Percentiles rank a stretch among this genome's conserved stretches.
phyloP scores from a whole-genome alignment of 2,888 invertebrate genomes.

The Apotomis betuletana region DNA sequence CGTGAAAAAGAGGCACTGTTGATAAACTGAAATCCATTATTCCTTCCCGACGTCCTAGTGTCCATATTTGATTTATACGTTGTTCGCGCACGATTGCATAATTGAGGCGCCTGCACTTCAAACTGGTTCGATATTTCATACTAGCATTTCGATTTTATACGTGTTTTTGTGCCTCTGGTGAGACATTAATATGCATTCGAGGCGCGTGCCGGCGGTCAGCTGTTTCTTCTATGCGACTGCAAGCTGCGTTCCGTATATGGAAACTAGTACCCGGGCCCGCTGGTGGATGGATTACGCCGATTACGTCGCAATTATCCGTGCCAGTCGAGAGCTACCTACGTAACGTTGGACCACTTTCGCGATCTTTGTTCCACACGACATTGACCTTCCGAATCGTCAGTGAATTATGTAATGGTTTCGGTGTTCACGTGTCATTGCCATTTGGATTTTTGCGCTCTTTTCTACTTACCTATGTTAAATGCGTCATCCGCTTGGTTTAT shows the following conservation, averaged over 20 bases:
- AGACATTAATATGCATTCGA: conserved; percentile 78
- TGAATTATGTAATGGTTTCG: conserved; percentile 66
- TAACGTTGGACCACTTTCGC: conserved; percentile 78
- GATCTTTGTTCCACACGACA: conserved; percentile 78
- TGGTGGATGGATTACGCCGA: conserved; percentile 79
- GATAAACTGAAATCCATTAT: conserved; percentile 59
- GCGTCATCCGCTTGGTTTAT: conserved; percentile 54
- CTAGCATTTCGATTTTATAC: conserved; percentile 73
- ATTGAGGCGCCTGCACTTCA: conserved; percentile 69
- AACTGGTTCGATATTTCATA: conserved; percentile 72
- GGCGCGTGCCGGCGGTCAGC: conserved; percentile 81
- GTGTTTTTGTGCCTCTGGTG: conserved; percentile 71
- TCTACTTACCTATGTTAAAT: conserved; percentile 38
- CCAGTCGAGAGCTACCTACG: conserved; percentile 62
- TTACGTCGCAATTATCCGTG: conserved; percentile 80
- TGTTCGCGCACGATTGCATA: conserved; percentile 64
- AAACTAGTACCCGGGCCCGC: conserved; percentile 62
- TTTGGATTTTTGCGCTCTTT: conserved; percentile 59
- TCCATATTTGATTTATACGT: conserved; percentile 60
- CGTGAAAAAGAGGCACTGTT: conserved; percentile 49
- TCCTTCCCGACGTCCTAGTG: conserved; percentile 50
- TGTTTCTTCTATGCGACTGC: conserved; percentile 78
- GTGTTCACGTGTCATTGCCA: conserved; percentile 67
- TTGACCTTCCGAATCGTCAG: conserved; percentile 69
- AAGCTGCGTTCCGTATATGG: conserved; percentile 81